Base-by-base conservation (phyloP, 2,888 invertebrate genomes). In the Pherbina coryleti region DNA sequence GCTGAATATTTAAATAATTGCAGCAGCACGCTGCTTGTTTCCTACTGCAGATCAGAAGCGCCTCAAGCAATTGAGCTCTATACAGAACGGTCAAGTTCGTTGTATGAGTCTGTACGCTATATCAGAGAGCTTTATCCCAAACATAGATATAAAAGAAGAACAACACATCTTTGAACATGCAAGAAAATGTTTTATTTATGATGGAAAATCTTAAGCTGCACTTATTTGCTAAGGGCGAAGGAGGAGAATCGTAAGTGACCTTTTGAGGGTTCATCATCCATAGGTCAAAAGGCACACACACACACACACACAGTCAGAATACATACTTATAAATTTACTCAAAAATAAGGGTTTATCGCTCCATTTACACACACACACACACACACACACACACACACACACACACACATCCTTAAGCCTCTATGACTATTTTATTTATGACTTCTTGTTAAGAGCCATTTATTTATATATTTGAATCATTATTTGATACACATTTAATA, bases 1-100 rank as follows among this genome's bases (percentile, higher is more conserved):
- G 22, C 28, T 69, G 49, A 69, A 51, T 64, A 64, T 64, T 64
- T 64, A 31, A 64, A 64, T 64, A 64, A 64, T 64, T 64, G 34
- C 34, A 31, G 1, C n/a, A 14, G 8, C 8, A 9, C n/a, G 1
- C 31, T 17, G 25, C 31, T 64, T 62, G 62, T 28, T 28, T 62
- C 5, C 37, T 8, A 14, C 44, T 44, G 44, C 44, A 44, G 44
- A 44, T 44, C 14, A 14, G 14, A 64, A 64, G 25, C 34, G 64
- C 34, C 34, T 64, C 31, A 31, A 64, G 64, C n/a, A 17, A 34
- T 64, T 64, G 64, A 64, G 25, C 64, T 64, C 64, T 64, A n/a
- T n/a, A 17, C n/a, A 31, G 31, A 11, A n/a, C 34, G 64, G 64
- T 31, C 64, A 31, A 64, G 44, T 64, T 31, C 9, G 2, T 55